These are phyloP conservation scores for Argyrosomus japonicus DNA, from an alignment of 2,113 vertebrate species.

Conservation along the genomic window DNA sequence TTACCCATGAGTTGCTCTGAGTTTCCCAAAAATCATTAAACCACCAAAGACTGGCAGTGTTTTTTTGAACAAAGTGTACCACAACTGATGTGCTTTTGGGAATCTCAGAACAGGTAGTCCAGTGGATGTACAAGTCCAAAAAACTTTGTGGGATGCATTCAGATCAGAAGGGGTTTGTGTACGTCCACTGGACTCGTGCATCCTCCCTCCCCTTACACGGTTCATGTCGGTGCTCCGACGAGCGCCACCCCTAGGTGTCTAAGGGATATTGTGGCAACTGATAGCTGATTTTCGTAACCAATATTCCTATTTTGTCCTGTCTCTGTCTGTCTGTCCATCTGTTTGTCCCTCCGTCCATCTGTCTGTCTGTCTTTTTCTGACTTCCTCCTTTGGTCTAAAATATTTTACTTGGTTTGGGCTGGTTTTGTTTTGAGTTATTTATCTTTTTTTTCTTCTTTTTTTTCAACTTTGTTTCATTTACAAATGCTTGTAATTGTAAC, in stretches of 20 bases:
- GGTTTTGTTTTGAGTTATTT: conserved; percentile 47
- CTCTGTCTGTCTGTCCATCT: conserved; percentile 77
- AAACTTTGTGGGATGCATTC: background rate
- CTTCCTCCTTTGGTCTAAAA: conserved; percentile 68
- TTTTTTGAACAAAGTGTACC: conserved; percentile 8
- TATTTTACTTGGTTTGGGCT: conserved; percentile 68
- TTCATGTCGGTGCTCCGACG: conserved; percentile 38
- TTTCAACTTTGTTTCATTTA: conserved; percentile 63
- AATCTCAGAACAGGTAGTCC: conserved; percentile 53
- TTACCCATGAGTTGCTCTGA: conserved; percentile 47
- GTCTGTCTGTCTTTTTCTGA: conserved; percentile 73
- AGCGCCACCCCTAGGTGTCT: conserved; percentile 46
- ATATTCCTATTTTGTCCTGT: conserved; percentile 82
- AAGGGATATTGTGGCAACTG: conserved; percentile 56
- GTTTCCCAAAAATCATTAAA: conserved; percentile 37
- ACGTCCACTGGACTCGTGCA: conserved; percentile 42
- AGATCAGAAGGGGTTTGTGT: conserved; percentile 7
- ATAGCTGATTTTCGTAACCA: conserved; percentile 77
- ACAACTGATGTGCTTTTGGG: conserved; percentile 41
- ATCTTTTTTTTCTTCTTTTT: background rate
- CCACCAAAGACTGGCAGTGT: background rate
- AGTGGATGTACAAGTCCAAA: conserved; percentile 40
- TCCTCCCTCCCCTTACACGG: conserved; percentile 29
- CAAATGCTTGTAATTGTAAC: conserved; percentile 71
- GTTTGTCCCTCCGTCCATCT: conserved; percentile 74